Base-by-base conservation (phyloP, 2,888 invertebrate genomes). In the Deladenus siricidicola region DNA sequence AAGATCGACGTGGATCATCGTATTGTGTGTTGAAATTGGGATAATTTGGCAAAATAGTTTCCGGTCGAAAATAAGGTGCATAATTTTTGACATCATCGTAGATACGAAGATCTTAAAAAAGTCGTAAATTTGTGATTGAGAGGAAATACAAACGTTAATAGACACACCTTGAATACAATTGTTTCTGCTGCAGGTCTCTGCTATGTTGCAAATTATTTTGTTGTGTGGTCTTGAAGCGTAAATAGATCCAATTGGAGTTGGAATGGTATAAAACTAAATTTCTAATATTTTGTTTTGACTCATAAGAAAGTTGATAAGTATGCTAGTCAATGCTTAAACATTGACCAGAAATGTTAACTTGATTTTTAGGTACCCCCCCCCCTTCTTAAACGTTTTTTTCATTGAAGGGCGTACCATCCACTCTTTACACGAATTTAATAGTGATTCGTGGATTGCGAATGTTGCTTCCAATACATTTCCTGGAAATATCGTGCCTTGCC, bases 141-240 rank as follows among this genome's bases (percentile, higher is more conserved):
- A n/a, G n/a, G n/a, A n/a, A n/a, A n/a, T n/a, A n/a, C n/a, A n/a
- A n/a, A n/a, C n/a, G n/a, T n/a, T n/a, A n/a, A n/a, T n/a, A n/a
- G n/a, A n/a, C n/a, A n/a, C n/a, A 42, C 42, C 42, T 42, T n/a
- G 10, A n/a, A 42, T n/a, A n/a, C 50, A 50, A 30, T 50, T 50
- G n/a, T 50, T 50, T 50, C 50, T 23, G 26, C 23, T 24, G 26
- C 50, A 50, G 19, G 50, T 21, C 50, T 50, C 19, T 23, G 50
- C 50, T 10, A 21, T 30, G 29, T 50, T 50, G 28, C 50, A 50
- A 1, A 50, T 26, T 6, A 24, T 14, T 21, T 50, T 50, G 1
- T 26, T 28, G 28, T 24, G 29, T 4, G 50, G 50, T 3, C 29
- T 26, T 10, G 28, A 26, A 4, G 6, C 23, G 28, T 50, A 50